These are phyloP conservation scores for Phrynocephalus forsythii DNA, from an alignment of 2,797 vertebrate genomes.

Conservation along the genomic window DNA sequence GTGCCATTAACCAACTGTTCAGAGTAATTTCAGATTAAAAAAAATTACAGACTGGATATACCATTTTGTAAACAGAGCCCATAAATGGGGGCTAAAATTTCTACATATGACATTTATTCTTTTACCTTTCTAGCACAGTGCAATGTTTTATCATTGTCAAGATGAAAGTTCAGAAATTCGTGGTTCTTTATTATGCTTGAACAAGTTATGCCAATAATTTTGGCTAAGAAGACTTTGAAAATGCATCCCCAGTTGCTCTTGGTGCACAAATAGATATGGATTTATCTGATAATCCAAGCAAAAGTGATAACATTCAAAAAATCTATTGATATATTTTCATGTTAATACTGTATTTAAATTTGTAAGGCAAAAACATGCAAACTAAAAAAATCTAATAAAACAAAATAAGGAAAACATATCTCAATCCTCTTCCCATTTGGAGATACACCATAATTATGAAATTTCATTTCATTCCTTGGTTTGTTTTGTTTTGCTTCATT, in stretches of 20 bases:
- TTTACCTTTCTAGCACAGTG: conserved; percentile 50
- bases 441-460: no score
- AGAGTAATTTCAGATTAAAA: conserved; percentile 71
- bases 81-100: conserved; percentile 61
- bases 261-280: conserved; percentile 10
- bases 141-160: conserved; percentile 55
- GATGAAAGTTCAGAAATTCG: conserved; percentile 48
- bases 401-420: no score
- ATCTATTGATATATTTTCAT: no score
- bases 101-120: conserved; percentile 64
- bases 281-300: no score
- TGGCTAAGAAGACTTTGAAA: conserved; percentile 31
- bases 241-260: conserved; percentile 19
- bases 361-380: no score
- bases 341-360: no score
- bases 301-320: no score
- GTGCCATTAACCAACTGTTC: conserved; percentile 78
- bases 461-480: no score
- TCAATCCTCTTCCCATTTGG: no score
- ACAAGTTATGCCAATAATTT: conserved; percentile 37
- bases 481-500: no score
- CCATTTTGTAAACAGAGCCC: conserved; percentile 71
- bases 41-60: conserved; percentile 69
- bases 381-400: no score
- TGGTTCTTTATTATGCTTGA: conserved; percentile 42